Evolutionary conservation across 64 coral and sea anemone genomes (phyloP), one percentile per base, ranked within the genome.

Genomic region (Pachyseris speciosa): DNA sequence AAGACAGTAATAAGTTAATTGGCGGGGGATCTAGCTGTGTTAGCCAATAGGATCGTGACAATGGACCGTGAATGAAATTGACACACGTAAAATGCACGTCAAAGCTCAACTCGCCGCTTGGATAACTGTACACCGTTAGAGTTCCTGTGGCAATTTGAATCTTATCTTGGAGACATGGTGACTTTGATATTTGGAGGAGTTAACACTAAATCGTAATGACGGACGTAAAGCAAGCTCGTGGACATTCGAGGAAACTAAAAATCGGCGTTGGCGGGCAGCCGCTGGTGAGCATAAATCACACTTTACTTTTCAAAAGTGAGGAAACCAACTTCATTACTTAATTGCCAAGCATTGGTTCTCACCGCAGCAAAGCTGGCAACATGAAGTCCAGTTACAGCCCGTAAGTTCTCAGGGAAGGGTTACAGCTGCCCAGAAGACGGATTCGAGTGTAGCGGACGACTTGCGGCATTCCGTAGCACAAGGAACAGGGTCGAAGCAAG

Each of bases 401-500:
- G 90, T 79, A 51, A 97, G 79, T 44, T 97, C 95, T 72, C 75
- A 57, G 29, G 95, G 86, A 20, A 80, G 53, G 37, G 91, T 72
- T 31, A 97, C 95, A 47, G 73, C 95, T 36, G 95, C 95, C 24
- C 91, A 93, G 88, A 97, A 86, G 53, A 97, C 95, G 53, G 84
- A 67, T 79, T 73, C 40, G 52, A 65, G 27, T 64, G 10, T 41
- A 48, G 57, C 15, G 29, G 91, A 90, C 7, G 43, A 29, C 2
- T 22, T 58, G 37, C 91, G 91, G 43, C 95, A 97, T 79, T 61
- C 85, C 4, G 87, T 89, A 78, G 95, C 91, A 34, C 86, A 97
- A 32, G 59, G 86, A 32, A 79, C 85, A 69, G 60, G 75, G 2
- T 75, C 84, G 19, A 93, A 97, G 76, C 86, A 97, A 75, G 86